phyloP scores from a whole-genome alignment of 1,140 invertebrate genomes.

The Colletes gigas region DNA sequence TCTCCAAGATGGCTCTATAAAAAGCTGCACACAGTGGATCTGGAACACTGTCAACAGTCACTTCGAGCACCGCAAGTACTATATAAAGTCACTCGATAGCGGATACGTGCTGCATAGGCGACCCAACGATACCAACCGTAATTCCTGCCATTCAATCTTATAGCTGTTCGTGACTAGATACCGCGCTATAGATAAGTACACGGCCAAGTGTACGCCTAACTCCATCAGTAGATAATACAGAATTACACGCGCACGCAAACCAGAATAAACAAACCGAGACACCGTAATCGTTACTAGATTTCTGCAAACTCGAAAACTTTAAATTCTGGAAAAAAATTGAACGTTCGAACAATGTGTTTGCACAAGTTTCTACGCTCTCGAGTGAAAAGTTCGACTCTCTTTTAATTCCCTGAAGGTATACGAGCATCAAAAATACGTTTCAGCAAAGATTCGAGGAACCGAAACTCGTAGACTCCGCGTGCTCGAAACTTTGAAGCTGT shows the following conservation, averaged over 20 bases:
- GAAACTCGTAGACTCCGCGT: too few species aligned
- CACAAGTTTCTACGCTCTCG: too few species aligned
- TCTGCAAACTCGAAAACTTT: neutral
- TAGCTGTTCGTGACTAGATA: constrained; percentile 37
- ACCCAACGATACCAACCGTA: constrained; percentile 15
- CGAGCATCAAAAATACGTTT: too few species aligned
- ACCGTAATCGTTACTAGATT: neutral
- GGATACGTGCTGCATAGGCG: constrained; percentile 15
- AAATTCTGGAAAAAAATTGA: too few species aligned
- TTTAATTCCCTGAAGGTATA: too few species aligned
- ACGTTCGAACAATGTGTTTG: too few species aligned
- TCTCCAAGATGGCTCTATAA: too few species aligned
- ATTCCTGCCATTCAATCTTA: constrained; percentile 44
- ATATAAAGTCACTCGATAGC: constrained; percentile 10
- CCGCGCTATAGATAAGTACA: constrained; percentile 18
- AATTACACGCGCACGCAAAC: neutral
- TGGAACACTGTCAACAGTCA: constrained; percentile 8
- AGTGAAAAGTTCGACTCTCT: too few species aligned
- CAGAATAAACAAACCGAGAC: constrained; percentile 5
- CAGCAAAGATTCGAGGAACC: too few species aligned
- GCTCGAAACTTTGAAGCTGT: too few species aligned
- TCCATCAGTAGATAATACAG: constrained; percentile 7
- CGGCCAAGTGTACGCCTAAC: constrained; percentile 15
- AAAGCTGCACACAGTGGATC: neutral
- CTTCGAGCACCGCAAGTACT: neutral